These are phyloP conservation scores for Takifugu bimaculatus DNA, from an alignment of 2,113 vertebrate genomes.

Conservation along the genomic window DNA sequence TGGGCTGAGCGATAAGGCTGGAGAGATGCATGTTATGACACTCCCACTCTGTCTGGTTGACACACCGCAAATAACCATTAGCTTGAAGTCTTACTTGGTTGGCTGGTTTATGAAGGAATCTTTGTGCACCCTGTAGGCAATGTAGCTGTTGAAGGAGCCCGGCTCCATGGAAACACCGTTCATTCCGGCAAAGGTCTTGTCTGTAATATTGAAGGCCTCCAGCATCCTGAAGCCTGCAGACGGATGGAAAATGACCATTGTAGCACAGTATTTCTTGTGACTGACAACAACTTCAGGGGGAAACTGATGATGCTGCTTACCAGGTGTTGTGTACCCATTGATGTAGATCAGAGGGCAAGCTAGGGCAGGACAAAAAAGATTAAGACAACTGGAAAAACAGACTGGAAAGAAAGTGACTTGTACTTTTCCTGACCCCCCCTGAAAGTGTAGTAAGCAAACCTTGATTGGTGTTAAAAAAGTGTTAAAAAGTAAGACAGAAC, in stretches of 20 bases:
- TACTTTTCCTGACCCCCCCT: constrained; percentile 4
- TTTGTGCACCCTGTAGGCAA: constrained; percentile 90
- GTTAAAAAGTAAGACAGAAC: too few species aligned
- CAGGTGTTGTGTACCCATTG: constrained; percentile 95
- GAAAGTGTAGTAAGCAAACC: constrained; percentile 6
- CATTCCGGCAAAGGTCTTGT: constrained; percentile 86
- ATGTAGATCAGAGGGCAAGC: constrained; percentile 97
- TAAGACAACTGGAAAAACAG: constrained; percentile 29
- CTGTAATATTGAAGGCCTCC: constrained; percentile 94
- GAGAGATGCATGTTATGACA: constrained; percentile 11
- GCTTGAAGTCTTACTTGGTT: constrained; percentile 79
- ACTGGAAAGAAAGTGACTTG: constrained; percentile 17
- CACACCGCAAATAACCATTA: constrained; percentile 11
- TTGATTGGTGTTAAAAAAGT: neutral
- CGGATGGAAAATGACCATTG: constrained; percentile 1
- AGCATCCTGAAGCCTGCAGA: constrained; percentile 93
- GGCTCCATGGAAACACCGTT: constrained; percentile 93
- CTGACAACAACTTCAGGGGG: constrained; percentile 5
- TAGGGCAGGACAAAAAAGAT: constrained; percentile 65
- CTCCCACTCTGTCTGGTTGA: constrained; percentile 14
- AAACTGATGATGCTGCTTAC: constrained; percentile 69
- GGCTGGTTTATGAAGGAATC: constrained; percentile 89
- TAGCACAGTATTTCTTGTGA: neutral
- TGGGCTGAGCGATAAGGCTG: constrained; percentile 25
- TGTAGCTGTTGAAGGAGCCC: constrained; percentile 91